Evolutionary conservation across 2,888 invertebrate species (phyloP).

Genomic region (Punctoribates punctum): DNA sequence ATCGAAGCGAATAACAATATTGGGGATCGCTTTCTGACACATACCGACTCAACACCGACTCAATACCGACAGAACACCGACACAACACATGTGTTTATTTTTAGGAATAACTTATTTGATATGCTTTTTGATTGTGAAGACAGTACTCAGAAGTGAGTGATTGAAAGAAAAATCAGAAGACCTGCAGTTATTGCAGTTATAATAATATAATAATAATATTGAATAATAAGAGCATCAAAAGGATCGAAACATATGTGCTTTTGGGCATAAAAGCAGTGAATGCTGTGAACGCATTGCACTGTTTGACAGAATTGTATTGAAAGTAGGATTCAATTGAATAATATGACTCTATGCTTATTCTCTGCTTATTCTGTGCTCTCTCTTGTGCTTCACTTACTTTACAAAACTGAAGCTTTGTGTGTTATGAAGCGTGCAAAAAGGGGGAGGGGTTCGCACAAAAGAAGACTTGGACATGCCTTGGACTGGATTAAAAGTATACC

Average conservation of each 20-base stretch:
- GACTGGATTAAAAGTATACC: conserved; percentile 31
- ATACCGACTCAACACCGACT: neutral
- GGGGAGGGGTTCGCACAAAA: conserved; percentile 31
- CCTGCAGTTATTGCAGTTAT: neutral
- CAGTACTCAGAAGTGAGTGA: neutral
- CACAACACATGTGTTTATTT: conserved; percentile 3
- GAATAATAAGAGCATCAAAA: conserved; percentile 18
- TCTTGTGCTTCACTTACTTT: neutral
- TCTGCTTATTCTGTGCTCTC: neutral
- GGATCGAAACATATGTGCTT: conserved; percentile 29
- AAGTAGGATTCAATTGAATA: conserved; percentile 29
- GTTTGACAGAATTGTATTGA: conserved; percentile 7
- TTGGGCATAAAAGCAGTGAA: conserved; percentile 23
- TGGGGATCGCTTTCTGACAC: conserved; percentile 3
- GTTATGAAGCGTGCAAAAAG: conserved; percentile 33
- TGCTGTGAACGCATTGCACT: neutral
- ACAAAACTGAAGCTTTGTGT: conserved; percentile 27
- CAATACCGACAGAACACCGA: too few species aligned
- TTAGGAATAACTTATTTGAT: neutral
- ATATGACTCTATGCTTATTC: neutral
- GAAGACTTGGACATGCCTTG: conserved; percentile 40
- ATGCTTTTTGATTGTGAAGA: conserved; percentile 3
- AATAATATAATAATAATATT: conserved; percentile 13
- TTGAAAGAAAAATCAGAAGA: conserved; percentile 20
- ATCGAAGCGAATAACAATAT: neutral